Base-by-base conservation (phyloP, 2,113 vertebrate genomes). In the Emydocephalus ijimae region DNA sequence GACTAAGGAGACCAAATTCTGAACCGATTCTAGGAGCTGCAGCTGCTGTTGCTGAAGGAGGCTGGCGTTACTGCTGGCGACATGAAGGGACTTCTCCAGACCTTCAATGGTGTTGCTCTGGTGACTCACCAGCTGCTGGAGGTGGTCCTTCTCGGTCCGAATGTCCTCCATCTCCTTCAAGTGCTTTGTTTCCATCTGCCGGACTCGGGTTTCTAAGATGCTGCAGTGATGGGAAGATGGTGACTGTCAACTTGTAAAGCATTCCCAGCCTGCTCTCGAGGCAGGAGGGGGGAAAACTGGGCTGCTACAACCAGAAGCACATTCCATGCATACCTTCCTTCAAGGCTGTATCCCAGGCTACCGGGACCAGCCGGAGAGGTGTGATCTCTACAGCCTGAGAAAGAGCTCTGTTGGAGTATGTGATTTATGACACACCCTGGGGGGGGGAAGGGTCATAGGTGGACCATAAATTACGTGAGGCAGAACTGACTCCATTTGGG, bases 31-130 rank as follows among this genome's bases (percentile, higher is more conserved):
- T 87, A 98, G 97, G 54, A 99, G 98, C 96, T 98, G 98, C 24
- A 95, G 96, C 96, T 99, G 99, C 95, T 98, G 98, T 9, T 91
- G 96, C 96, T 98, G 98, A 91, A 99, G 97, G 92, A 97, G 97
- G 3, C 98, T 98, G 97, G 97, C 97, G 96, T 98, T 98, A 96
- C 95, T 96, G 34, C 97, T 98, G 96, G 98, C 95, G 0, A 96
- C 96, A 11, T 95, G 96, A 95, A 99, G 97, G 2, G 97, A 98
- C 95, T 92, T 97, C 97, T 99, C 97, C 55, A 99, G 95, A 93
- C 97, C 96, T 55, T 98, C 97, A 12, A 99, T 98, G 89, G 98
- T 94, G n/a, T 95, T 86, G 11, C 96, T 98, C 96, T 99, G 98
- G 81, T 89, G 97, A 94, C 95, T 96, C 95, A 99, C 96, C 89